Conservation (phyloP, 2,888 invertebrate species). For the Ormyrus thymus region DNA sequence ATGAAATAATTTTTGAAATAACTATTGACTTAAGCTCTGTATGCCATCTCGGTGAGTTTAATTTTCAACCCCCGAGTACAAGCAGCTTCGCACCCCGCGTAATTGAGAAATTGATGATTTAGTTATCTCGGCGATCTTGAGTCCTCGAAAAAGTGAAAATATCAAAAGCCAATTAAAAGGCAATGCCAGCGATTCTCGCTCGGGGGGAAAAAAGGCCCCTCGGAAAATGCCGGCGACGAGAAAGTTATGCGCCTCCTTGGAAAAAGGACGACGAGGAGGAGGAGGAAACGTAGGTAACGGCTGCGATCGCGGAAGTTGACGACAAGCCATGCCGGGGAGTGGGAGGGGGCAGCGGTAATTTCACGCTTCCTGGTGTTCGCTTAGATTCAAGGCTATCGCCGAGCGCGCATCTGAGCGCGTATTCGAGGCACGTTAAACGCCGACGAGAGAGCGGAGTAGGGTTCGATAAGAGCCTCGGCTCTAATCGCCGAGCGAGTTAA, state of each 20-base stretch:
- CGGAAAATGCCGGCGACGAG: no score
- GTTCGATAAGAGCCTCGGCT: slow-evolving; percentile 56
- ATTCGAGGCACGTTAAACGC: slow-evolving; percentile 52
- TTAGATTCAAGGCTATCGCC: slow-evolving; percentile 24
- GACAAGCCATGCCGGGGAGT: slow-evolving; percentile 14
- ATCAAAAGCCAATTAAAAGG: no score
- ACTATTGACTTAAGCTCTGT: no score
- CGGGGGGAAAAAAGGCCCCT: no score
- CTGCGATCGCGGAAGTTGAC: slow-evolving; percentile 52
- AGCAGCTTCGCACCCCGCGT: no score
- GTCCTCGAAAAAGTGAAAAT: no score
- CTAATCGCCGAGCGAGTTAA: slow-evolving; percentile 62
- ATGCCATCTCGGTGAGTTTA: no score
- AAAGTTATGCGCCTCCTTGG: neutral
- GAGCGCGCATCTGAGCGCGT: neutral
- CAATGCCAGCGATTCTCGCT: no score
- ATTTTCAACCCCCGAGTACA: no score
- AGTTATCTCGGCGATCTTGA: no score
- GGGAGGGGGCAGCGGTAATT: slow-evolving; percentile 45
- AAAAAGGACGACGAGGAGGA: slow-evolving; percentile 27
- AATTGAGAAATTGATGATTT: no score
- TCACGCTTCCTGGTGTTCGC: slow-evolving; percentile 46
- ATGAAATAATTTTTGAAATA: no score
- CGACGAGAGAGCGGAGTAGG: slow-evolving; percentile 41
- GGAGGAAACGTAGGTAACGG: slow-evolving; percentile 38